Conservation (phyloP, 2,113 vertebrate species). For the Pluvialis apricaria region DNA sequence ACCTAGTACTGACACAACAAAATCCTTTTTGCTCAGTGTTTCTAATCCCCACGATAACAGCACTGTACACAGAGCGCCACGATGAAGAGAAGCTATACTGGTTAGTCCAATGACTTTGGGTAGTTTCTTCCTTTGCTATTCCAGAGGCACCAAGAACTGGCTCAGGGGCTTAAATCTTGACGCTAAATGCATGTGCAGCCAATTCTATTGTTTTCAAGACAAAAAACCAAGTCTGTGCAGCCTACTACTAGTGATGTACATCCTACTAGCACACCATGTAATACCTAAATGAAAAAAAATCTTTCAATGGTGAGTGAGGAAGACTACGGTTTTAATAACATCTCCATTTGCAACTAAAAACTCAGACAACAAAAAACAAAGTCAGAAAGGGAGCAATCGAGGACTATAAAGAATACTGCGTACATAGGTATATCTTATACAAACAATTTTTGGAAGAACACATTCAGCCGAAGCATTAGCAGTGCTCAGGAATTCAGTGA, state of each 20-base stretch:
- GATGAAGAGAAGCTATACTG: not conserved
- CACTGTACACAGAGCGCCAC: fast-evolving
- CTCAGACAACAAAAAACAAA: not conserved
- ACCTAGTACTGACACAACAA: not conserved
- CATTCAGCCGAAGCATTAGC: not conserved
- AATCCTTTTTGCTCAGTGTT: not conserved
- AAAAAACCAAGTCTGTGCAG: not conserved
- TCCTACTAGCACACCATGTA: not conserved
- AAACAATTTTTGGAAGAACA: not conserved
- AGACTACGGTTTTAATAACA: not conserved
- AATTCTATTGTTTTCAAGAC: not conserved
- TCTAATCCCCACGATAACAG: not conserved
- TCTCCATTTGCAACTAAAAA: not conserved
- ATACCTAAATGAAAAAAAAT: not conserved
- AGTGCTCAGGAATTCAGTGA: not conserved
- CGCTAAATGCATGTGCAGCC: not conserved
- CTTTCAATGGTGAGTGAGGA: not conserved
- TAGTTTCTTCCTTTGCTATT: not conserved
- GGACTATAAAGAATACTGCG: not conserved
- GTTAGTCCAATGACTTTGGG: not conserved
- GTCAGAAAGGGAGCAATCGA: not conserved
- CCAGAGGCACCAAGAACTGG: not conserved
- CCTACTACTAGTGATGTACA: not conserved
- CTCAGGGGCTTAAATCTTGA: not conserved
- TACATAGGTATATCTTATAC: not conserved